Evolutionary conservation across 2,888 invertebrate species (phyloP).

Genomic region (Drosophila antonietae): DNA sequence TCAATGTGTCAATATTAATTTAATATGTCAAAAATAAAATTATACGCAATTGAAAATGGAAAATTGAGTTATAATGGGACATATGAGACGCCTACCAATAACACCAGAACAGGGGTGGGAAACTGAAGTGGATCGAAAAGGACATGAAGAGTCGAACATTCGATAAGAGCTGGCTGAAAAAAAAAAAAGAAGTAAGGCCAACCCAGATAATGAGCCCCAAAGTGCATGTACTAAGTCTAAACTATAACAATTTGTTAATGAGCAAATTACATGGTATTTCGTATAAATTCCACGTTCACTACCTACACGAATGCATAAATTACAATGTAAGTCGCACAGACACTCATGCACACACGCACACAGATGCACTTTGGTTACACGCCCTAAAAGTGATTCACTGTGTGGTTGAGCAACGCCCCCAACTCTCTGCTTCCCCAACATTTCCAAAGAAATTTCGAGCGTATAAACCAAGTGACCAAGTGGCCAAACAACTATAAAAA

Average conservation of each 20-base stretch:
- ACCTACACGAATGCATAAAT: slow-evolving; percentile 49
- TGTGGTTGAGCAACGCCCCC: slow-evolving; percentile 30
- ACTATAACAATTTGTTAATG: slow-evolving; percentile 69
- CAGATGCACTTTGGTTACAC: slow-evolving; percentile 42
- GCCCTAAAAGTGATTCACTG: slow-evolving; percentile 60
- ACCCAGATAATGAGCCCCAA: slow-evolving; percentile 28
- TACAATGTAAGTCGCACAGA: slow-evolving; percentile 16
- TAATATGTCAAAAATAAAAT: slow-evolving; percentile 74
- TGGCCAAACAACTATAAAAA: slow-evolving; percentile 62
- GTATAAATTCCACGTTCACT: slow-evolving; percentile 54
- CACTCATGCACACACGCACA: slow-evolving; percentile 2
- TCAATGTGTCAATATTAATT: slow-evolving; percentile 81
- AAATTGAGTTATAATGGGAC: slow-evolving; percentile 68
- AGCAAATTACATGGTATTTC: slow-evolving; percentile 68
- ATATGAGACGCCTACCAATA: slow-evolving; percentile 31
- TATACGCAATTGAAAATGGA: slow-evolving; percentile 70
- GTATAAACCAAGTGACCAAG: slow-evolving; percentile 33
- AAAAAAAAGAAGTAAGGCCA: neutral
- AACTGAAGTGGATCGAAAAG: slow-evolving; percentile 40
- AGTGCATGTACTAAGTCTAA: slow-evolving; percentile 14
- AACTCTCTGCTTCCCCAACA: neutral
- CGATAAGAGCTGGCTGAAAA: slow-evolving; percentile 26
- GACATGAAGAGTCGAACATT: slow-evolving; percentile 10
- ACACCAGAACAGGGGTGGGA: slow-evolving; percentile 36
- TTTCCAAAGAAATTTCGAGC: slow-evolving; percentile 37